Evolutionary conservation across 2,113 vertebrate species (phyloP).

Genomic region (Thalassarche chlororhynchos): DNA sequence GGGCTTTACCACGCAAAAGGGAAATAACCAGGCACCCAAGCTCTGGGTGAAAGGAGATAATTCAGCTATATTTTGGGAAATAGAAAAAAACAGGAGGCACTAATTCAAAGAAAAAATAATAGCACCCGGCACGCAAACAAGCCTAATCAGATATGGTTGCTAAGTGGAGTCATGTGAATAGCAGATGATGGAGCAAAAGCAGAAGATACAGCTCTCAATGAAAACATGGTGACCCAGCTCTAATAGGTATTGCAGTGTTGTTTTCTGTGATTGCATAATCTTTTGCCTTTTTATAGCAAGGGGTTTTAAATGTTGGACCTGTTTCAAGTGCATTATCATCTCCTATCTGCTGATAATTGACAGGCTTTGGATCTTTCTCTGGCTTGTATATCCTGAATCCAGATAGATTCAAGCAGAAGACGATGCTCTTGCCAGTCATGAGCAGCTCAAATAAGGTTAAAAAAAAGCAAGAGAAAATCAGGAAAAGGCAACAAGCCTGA

Average conservation of each 20-base stretch:
- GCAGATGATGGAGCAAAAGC: neutral
- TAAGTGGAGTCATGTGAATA: constrained; percentile 2
- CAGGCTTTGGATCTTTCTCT: constrained; percentile 18
- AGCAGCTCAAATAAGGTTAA: neutral
- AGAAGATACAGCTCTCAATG: neutral
- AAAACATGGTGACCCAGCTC: neutral
- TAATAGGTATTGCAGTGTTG: neutral
- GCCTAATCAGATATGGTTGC: neutral
- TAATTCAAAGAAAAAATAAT: neutral
- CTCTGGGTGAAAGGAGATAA: neutral
- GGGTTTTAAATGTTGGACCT: neutral
- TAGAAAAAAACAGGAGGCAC: neutral
- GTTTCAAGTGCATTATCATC: neutral
- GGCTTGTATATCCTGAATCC: neutral
- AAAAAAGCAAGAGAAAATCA: neutral
- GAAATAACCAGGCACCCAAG: neutral
- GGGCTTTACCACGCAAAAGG: rapidly evolving
- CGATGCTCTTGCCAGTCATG: neutral
- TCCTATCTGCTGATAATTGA: neutral
- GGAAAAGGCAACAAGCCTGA: neutral
- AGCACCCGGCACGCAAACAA: neutral
- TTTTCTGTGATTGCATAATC: neutral
- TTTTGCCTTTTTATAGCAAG: neutral
- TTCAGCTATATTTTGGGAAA: neutral
- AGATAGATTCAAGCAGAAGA: neutral